A percentile compares a stretch with the other conserved stretches of the same genome.
Conservation (phyloP, 2,888 invertebrate species). For the Athetis lepigone region DNA sequence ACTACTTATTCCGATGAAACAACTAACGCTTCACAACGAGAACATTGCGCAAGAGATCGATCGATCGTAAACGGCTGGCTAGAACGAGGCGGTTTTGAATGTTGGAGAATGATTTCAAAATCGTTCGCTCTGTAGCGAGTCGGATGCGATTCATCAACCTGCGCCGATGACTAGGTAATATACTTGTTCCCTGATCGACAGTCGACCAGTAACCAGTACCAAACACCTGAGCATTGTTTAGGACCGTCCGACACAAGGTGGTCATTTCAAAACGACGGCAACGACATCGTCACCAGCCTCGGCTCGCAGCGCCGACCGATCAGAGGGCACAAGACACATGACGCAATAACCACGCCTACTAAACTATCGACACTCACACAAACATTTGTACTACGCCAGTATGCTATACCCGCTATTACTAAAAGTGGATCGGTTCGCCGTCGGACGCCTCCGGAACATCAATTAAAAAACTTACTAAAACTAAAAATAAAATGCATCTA, state of each 20-base stretch:
- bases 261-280: slow-evolving; percentile 2
- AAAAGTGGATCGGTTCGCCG: slow-evolving; percentile 71
- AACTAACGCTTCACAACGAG: slow-evolving; percentile 85
- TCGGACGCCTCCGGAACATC: slow-evolving; percentile 76
- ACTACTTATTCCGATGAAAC: slow-evolving; percentile 79
- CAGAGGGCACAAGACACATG: slow-evolving; percentile 54
- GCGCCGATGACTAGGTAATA: slow-evolving; percentile 75
- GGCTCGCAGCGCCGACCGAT: slow-evolving; percentile 26
- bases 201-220: slow-evolving; percentile 3
- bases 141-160: slow-evolving; percentile 55
- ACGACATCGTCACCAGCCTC: slow-evolving; percentile 21
- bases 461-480: slow-evolving; percentile 74
- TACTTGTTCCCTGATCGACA: slow-evolving; percentile 49
- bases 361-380: slow-evolving; percentile 76
- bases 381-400: slow-evolving; percentile 89
- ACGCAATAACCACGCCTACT: slow-evolving; percentile 66
- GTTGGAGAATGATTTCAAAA: slow-evolving; percentile 35
- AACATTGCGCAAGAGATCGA: slow-evolving; percentile 63
- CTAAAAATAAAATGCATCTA: slow-evolving; percentile 82
- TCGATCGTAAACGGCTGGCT: slow-evolving; percentile 45
- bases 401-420: slow-evolving; percentile 82
- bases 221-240: slow-evolving; percentile 17
- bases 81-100: slow-evolving; percentile 45
- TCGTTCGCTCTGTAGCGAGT: slow-evolving; percentile 48
- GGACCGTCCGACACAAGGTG: background rate